Base-by-base conservation (phyloP, 2,113 vertebrate species). In the Proterorhinus semilunaris region DNA sequence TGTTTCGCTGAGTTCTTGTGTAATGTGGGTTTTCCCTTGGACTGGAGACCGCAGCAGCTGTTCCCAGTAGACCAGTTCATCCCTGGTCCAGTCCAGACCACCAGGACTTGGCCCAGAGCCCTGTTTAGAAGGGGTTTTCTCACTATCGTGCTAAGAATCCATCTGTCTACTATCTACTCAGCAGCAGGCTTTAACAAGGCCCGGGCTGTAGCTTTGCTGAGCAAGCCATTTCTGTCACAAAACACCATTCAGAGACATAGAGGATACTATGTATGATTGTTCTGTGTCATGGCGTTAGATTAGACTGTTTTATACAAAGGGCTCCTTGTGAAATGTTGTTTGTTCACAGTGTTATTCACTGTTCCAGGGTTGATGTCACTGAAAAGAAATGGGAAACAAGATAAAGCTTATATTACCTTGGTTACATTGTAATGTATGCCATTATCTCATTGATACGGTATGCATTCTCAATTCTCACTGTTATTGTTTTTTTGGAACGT, bases 1-100 rank as follows among this genome's bases (percentile, higher is more conserved):
- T 65, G 21, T 74, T 75, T 36, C 46, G 16, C 8, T 58, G 71
- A 61, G 59, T 44, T 53, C 13, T 6, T 51, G 46, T 52, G 66
- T 17, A 72, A 71, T 75, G 65, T 0, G 9, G 79, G 15, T 49
- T 80, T 83, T 61, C 72, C 71, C 10, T 51, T 46, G 42, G 51
- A 83, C 72, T 71, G 72, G 58, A 73, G 62, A 79, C 78, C 79
- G 67, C 74, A 78, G 78, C 61, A 58, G 48, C 78, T 69, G 9
- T 50, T 81, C 81, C 72, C 70, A 61, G 67, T 76, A 78, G 80
- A 81, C 27, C 62, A 58, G 78, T 72, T 75, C 76, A 66, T 82
- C 82, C 54, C 61, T 21, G 6, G 63, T 71, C 78, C 1, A 47
- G 64, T 65, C 78, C 75, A 84, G 81, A 85, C 83, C 79, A 8